Percentiles rank a stretch among this genome's conserved stretches.
Conservation (phyloP, 2,797 vertebrate species). For the Zalophus californianus region DNA sequence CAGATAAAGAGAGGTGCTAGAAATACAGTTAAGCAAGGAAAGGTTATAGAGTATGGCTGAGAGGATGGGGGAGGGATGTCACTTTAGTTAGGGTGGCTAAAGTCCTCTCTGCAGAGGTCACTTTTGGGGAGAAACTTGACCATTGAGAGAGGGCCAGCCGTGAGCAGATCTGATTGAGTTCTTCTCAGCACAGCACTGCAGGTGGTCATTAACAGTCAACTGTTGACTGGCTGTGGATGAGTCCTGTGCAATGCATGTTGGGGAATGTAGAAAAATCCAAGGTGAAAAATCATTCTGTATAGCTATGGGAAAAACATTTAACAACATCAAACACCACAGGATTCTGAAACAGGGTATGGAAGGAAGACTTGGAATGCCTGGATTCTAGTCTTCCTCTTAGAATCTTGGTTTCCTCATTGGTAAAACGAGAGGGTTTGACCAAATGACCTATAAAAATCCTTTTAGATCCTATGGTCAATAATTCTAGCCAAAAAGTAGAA, state of each 20-base stretch:
- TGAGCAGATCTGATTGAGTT: background rate
- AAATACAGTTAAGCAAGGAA: background rate
- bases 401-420: background rate
- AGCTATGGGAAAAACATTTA: background rate
- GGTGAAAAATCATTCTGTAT: background rate
- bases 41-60: background rate
- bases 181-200: background rate
- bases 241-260: background rate
- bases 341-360: background rate
- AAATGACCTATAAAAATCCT: constrained; percentile 22
- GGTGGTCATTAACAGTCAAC: background rate
- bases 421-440: background rate
- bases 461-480: background rate
- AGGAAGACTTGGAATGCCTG: background rate
- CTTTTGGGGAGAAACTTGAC: background rate
- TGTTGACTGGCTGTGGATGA: background rate
- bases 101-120: background rate
- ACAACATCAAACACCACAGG: background rate
- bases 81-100: background rate
- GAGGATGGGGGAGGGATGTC: background rate
- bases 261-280: background rate
- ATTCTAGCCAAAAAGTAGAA: constrained; percentile 14
- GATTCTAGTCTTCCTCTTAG: background rate
- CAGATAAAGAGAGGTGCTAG: background rate
- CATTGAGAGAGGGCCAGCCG: background rate